Conservation (phyloP, 1,140 invertebrate species). For the Magallana ariakensis region DNA sequence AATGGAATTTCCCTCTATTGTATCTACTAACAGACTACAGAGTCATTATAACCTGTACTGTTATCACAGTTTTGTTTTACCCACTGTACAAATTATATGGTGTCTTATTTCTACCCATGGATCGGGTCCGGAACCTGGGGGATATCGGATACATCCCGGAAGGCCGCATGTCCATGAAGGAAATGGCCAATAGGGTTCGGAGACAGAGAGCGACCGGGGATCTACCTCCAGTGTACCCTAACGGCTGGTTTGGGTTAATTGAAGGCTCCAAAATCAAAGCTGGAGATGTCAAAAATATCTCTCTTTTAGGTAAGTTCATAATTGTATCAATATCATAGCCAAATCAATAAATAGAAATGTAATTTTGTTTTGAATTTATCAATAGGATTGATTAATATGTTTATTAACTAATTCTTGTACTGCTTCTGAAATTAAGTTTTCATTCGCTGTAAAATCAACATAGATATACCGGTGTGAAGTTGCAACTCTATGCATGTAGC, state of each 20-base stretch:
- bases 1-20: constrained; percentile 43
- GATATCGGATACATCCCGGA: constrained; percentile 80
- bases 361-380: no score
- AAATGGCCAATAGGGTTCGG: constrained; percentile 79
- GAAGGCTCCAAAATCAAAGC: constrained; percentile 85
- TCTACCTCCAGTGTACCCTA: constrained; percentile 88
- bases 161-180: constrained; percentile 72
- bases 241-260: constrained; percentile 91
- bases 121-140: constrained; percentile 74
- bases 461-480: no score
- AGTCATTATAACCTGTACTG: constrained; percentile 57
- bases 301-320: constrained; percentile 84
- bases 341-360: no score
- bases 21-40: constrained; percentile 48
- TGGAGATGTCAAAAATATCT: constrained; percentile 84
- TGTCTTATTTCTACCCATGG: constrained; percentile 69
- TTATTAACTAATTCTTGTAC: no score
- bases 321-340: neutral
- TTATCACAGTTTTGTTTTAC: constrained; percentile 7
- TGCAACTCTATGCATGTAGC: no score
- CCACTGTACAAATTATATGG: constrained; percentile 59
- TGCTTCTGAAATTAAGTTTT: no score
- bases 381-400: no score
- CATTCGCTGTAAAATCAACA: no score
- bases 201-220: constrained; percentile 80